These are phyloP conservation scores for Acrocephalus arundinaceus DNA, from an alignment of 2,113 vertebrate species.

Conservation along the genomic window DNA sequence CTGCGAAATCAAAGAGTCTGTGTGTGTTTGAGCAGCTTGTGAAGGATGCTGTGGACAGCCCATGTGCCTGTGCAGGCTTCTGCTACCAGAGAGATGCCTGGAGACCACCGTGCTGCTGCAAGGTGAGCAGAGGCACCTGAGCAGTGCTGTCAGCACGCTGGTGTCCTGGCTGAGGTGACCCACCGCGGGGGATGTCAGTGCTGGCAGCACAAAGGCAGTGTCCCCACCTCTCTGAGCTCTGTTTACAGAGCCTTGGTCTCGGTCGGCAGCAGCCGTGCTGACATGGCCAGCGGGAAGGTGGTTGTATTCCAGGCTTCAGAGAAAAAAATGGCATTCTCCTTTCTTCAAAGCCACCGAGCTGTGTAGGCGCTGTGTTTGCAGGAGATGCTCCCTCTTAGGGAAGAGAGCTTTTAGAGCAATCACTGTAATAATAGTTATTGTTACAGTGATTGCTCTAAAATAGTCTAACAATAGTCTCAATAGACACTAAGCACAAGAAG, in stretches of 20 bases:
- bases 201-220: not conserved
- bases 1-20: not conserved
- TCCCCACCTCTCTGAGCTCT: not conserved
- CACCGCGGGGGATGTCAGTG: fast-evolving
- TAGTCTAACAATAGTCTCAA: not conserved
- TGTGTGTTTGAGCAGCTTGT: not conserved
- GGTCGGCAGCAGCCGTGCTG: fast-evolving
- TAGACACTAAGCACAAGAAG: not conserved
- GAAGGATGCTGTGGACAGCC: not conserved
- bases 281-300: not conserved
- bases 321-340: not conserved
- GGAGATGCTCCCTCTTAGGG: not conserved
- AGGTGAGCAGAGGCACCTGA: not conserved
- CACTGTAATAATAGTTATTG: not conserved
- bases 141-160: fast-evolving
- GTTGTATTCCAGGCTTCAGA: not conserved
- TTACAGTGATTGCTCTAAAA: not conserved
- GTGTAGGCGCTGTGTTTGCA: not conserved
- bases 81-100: not conserved
- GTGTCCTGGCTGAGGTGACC: not conserved
- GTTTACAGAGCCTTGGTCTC: not conserved
- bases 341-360: not conserved
- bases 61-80: fast-evolving
- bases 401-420: not conserved
- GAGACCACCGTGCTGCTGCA: not conserved